phyloP scores from a whole-genome alignment of 2,888 invertebrate genomes.

The Aelia acuminata region DNA sequence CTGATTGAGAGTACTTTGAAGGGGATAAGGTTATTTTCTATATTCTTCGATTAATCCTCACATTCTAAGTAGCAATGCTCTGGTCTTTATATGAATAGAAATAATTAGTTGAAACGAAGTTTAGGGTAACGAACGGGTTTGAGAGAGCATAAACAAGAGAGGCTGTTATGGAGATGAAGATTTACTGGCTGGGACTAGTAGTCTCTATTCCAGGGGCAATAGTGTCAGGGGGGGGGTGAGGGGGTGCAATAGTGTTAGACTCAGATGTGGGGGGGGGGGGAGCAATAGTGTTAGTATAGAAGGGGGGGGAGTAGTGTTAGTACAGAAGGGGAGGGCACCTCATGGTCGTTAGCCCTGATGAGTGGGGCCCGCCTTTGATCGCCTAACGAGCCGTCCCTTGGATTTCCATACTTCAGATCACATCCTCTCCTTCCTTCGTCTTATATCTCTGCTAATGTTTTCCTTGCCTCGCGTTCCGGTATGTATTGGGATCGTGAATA shows the following conservation, averaged over 20 bases:
- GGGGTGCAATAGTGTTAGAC: neutral
- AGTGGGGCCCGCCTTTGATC: neutral
- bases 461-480: neutral
- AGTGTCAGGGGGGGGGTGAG: neutral
- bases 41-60: no score
- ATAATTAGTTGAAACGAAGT: neutral
- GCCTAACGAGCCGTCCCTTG: slow-evolving; percentile 19
- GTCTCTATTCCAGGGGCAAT: neutral
- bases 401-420: slow-evolving; percentile 30
- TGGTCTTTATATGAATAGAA: slow-evolving; percentile 21
- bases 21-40: no score
- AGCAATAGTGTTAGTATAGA: neutral
- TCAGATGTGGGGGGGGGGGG: no score
- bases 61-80: no score
- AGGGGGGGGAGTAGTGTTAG: neutral
- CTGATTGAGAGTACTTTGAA: no score
- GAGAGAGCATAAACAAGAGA: slow-evolving; percentile 3
- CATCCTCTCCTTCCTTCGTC: neutral
- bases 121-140: neutral
- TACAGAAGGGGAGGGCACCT: neutral
- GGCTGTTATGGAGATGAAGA: slow-evolving; percentile 30
- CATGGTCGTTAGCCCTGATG: slow-evolving; percentile 15
- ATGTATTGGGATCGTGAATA: neutral
- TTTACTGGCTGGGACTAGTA: neutral
- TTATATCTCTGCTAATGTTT: neutral